A percentile compares a stretch with the other conserved stretches of the same genome.
Evolutionary conservation across 1,140 invertebrate species (phyloP).

Genomic region (Drosophila sp.): DNA sequence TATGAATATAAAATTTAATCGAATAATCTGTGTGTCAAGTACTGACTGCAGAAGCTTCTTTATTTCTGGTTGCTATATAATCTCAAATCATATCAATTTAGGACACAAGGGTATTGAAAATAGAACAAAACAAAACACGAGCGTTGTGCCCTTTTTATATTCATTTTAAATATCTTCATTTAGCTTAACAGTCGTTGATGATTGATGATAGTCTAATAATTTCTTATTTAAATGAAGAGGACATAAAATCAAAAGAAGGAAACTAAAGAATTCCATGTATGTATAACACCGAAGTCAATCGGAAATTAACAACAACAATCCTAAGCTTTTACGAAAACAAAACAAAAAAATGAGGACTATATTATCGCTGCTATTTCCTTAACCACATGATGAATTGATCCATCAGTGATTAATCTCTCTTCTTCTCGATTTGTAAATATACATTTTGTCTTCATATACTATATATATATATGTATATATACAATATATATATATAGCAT

Average conservation of each 20-base stretch:
- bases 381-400: neutral
- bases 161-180: neutral
- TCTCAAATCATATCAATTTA: neutral
- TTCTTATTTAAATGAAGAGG: neutral
- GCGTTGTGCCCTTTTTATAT: neutral
- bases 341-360: neutral
- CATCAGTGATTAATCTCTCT: neutral
- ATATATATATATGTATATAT: constrained; percentile 40
- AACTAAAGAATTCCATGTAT: neutral
- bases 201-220: neutral
- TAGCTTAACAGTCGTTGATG: constrained; percentile 7
- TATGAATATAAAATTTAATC: too few relatives aligned
- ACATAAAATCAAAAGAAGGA: neutral
- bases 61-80: too few relatives aligned
- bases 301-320: constrained; percentile 3
- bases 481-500: constrained; percentile 47
- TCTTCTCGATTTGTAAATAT: constrained; percentile 24
- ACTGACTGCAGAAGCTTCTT: too few relatives aligned
- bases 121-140: neutral
- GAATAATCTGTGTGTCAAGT: too few relatives aligned
- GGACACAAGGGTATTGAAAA: neutral
- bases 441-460: constrained; percentile 32
- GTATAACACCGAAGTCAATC: neutral
- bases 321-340: neutral
- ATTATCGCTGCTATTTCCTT: neutral